Evolutionary conservation across 64 coral and sea anemone genomes (phyloP).

Genomic region (Pocillopora verrucosa): DNA sequence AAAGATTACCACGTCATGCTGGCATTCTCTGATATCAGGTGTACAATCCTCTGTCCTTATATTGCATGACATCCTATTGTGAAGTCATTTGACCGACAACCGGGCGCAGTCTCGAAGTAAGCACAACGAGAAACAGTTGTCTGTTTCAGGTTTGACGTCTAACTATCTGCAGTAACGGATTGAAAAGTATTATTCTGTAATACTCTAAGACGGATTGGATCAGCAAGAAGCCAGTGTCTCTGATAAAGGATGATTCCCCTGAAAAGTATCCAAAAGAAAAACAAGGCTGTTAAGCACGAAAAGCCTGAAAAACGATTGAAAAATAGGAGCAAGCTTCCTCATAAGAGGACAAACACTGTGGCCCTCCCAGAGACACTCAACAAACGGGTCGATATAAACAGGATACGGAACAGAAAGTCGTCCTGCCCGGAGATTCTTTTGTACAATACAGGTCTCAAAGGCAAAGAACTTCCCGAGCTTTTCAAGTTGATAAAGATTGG

Average conservation of each 20-base stretch:
- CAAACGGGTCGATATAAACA: constrained; percentile 18
- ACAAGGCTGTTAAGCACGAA: constrained; percentile 5
- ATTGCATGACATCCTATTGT: not conserved
- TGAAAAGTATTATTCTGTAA: too few species aligned
- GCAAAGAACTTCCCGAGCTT: constrained; percentile 59
- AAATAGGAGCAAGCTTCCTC: constrained; percentile 4
- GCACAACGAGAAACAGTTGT: not conserved
- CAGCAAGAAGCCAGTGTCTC: not conserved
- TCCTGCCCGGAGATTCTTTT: constrained; percentile 77
- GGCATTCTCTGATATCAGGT: constrained; percentile 2
- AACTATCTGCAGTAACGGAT: too few species aligned
- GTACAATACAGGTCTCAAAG: constrained; percentile 46
- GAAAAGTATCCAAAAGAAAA: constrained; percentile 35
- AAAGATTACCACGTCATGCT: not conserved
- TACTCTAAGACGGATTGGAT: not conserved
- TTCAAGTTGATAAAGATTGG: constrained; percentile 73
- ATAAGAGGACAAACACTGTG: not conserved
- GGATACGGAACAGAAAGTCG: constrained; percentile 56
- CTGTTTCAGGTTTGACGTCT: too few species aligned
- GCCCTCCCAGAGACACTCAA: not conserved
- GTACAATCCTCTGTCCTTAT: not conserved
- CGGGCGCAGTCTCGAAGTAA: not conserved
- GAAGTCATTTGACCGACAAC: not conserved
- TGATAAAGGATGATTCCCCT: not conserved
- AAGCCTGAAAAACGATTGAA: constrained; percentile 8